Evolutionary conservation across 2,888 invertebrate species (phyloP), one percentile per base, ranked within the genome.

Genomic region (Lobophora halterata): DNA sequence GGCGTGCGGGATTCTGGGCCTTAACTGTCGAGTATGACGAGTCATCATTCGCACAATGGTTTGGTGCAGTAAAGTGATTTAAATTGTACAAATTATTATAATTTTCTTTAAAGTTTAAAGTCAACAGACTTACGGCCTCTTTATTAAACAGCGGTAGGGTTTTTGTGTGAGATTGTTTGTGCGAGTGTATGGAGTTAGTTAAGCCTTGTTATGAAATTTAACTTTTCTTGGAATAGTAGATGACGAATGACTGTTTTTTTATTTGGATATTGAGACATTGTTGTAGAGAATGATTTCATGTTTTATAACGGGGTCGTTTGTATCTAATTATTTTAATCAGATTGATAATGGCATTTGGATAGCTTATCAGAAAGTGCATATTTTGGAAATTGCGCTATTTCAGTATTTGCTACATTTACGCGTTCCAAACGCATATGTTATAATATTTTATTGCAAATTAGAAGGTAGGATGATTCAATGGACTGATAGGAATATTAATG

Each of bases 401-500:
- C 27, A 25, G 13, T 30, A 30, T 34, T 33, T 25, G 11, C 30
- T 5, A 28, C 6, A 33, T 23, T 17, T 35, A 43, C 37, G 49
- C 32, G 35, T 41, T 41, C 3, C 31, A 38, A 32, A 38, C 27
- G 27, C 37, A 36, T 28, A 31, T 12, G 20, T 21, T 20, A 28
- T 29, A 33, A 36, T 28, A 29, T 21, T 33, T 32, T 11, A 14
- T 14, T 24, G 14, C 41, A 33, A 16, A 20, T 33, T 31, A 41
- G 26, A 27, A 9, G 27, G 30, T 47, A 40, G 36, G 27, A 27
- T 28, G 36, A 40, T 27, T 30, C 31, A 31, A 41, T 33, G 54
- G 58, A 65, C 65, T 65, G 65, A 64, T 63, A 57, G 55, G 41
- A 57, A 53, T 53, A 49, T 52, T n/a, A 58, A 49, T 44, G 62